phyloP scores from a whole-genome alignment of 23 tunicate species.

The Pegea sp. region DNA sequence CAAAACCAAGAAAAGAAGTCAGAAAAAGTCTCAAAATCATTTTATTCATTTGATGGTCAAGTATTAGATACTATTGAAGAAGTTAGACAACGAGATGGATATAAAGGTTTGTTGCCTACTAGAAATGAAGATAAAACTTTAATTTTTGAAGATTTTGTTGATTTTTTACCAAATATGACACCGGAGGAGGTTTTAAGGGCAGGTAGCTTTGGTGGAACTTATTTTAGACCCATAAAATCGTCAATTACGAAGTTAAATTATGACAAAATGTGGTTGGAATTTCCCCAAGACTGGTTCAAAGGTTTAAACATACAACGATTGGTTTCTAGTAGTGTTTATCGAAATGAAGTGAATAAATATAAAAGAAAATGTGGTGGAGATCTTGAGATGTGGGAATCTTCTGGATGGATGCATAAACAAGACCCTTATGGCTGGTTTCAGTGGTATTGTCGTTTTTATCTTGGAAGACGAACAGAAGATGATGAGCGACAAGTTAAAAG shows the following conservation, averaged over 20 bases:
- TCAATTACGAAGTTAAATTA: slow-evolving; percentile 16
- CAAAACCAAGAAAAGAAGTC: no score
- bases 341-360: slow-evolving; percentile 14
- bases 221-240: slow-evolving; percentile 23
- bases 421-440: slow-evolving; percentile 56
- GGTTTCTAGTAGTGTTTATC: slow-evolving; percentile 12
- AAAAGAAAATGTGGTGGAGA: slow-evolving; percentile 30
- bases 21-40: no score
- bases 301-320: slow-evolving; percentile 9
- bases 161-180: slow-evolving; percentile 24
- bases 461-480: slow-evolving; percentile 18
- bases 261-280: slow-evolving; percentile 32
- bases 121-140: slow-evolving; percentile 11
- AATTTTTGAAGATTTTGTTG: slow-evolving; percentile 12
- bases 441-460: slow-evolving; percentile 37
- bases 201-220: slow-evolving; percentile 50
- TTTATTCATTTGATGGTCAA: background rate
- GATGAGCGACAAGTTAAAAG: slow-evolving; percentile 26
- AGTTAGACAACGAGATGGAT: background rate
- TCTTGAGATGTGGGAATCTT: slow-evolving; percentile 23
- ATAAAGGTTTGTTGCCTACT: background rate
- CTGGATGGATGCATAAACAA: slow-evolving; percentile 24
- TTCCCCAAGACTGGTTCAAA: slow-evolving; percentile 32
- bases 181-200: slow-evolving; percentile 35
- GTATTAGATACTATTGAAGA: background rate